Percentiles rank a stretch among this genome's conserved stretches.
Evolutionary conservation across 2,113 vertebrate genomes (phyloP).

Genomic region (Mobula birostris): DNA sequence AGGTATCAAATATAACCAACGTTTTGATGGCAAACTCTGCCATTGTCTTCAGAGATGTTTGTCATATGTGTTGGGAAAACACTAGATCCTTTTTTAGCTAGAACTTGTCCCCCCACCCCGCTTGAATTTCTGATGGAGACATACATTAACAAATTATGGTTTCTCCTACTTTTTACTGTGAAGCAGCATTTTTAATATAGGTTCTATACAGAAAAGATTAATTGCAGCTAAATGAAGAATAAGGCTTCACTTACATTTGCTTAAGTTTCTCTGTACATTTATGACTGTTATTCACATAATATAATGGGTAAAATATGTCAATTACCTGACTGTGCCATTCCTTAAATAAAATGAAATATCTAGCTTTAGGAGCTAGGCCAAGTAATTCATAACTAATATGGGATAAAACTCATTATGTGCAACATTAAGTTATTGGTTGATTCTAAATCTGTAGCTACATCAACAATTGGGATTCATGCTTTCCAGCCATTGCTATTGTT

Average conservation of each 20-base stretch:
- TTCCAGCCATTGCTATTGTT: too few species aligned
- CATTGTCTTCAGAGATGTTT: too few species aligned
- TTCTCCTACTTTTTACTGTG: not conserved
- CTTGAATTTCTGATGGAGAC: not conserved
- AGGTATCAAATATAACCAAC: too few species aligned
- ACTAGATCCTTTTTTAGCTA: not conserved
- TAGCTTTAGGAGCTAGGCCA: not conserved
- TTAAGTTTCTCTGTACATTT: not conserved
- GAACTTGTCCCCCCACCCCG: not conserved
- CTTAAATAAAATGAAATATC: not conserved
- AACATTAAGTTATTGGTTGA: not conserved
- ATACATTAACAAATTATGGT: not conserved
- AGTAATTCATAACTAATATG: too few species aligned
- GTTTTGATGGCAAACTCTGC: too few species aligned
- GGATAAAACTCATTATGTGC: too few species aligned
- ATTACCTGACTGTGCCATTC: not conserved
- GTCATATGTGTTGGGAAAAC: too few species aligned
- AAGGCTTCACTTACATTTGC: not conserved
- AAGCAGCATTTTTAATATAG: not conserved
- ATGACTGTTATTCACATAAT: not conserved
- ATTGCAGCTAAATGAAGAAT: not conserved
- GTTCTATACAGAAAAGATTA: not conserved
- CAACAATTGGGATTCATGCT: too few species aligned
- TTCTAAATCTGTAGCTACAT: not conserved
- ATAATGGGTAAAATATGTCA: not conserved